A percentile compares a stretch with the other conserved stretches of the same genome.
phyloP scores from a whole-genome alignment of 1,140 invertebrate species.

The Calephelis nemesis region DNA sequence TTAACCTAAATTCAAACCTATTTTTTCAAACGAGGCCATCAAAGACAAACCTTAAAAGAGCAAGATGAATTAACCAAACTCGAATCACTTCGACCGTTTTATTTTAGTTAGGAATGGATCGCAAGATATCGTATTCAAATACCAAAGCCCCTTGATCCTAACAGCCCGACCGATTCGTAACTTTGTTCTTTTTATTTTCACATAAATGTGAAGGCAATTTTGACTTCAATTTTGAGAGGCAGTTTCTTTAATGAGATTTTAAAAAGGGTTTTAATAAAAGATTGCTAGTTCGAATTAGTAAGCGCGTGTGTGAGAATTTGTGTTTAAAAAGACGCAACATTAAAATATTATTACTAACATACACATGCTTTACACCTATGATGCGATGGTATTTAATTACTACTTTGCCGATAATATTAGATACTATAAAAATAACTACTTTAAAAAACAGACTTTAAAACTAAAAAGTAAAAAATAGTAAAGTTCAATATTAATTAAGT shows the following conservation, averaged over 20 bases:
- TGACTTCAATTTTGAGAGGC: not conserved
- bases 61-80: conserved; percentile 13
- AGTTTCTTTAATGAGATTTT: not conserved
- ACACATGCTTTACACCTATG: no score
- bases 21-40: not conserved
- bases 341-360: no score
- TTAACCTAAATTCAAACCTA: not conserved
- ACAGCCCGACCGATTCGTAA: not conserved
- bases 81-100: conserved; percentile 3
- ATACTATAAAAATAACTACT: no score
- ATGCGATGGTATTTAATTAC: no score
- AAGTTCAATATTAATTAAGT: no score
- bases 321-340: no score
- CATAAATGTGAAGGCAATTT: conserved; percentile 10
- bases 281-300: not conserved
- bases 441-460: no score
- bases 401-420: no score
- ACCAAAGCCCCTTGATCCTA: conserved; percentile 9
- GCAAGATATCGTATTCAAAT: conserved; percentile 14
- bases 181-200: conserved; percentile 1
- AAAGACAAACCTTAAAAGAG: conserved; percentile 13
- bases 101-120: conserved; percentile 10
- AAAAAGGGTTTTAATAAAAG: not conserved
- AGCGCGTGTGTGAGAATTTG: no score
- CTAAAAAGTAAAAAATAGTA: no score